Evolutionary conservation across 2,113 vertebrate genomes (phyloP), one percentile per base, ranked within the genome.

Genomic region (Raphicerus campestris): DNA sequence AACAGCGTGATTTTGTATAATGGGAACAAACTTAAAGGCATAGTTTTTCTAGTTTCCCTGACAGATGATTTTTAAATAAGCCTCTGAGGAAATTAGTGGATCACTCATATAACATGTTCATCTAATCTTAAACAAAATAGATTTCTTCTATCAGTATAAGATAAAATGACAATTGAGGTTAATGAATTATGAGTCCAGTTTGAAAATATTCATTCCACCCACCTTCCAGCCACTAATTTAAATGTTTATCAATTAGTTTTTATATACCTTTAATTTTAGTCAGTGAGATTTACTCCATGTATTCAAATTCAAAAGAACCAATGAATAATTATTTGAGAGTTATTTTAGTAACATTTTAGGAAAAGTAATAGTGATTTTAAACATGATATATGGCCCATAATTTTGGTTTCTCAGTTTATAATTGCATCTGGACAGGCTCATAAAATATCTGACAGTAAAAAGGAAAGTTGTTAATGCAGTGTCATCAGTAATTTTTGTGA

Each of bases 391-490:
- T 83, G 32, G 6, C 4, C 90, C 90, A 70, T 80, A 80, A 78
- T 84, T 97, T 92, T 73, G 32, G 1, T 15, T 77, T 96, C 88
- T 95, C 42, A 70, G 15, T 63, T 91, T 82, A 92, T 85, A 81
- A 94, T 90, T 95, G n/a, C 58, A n/a, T 92, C 16, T 88, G 35
- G 30, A 95, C 81, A 95, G 32, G 73, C 26, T 14, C 66, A 95
- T 82, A 91, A 95, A 87, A 85, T 92, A 88, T 61, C 56, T 96
- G 80, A 85, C 42, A 97, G 5, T 32, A 94, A 73, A 96, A 88
- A 88, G 24, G 96, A 88, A 95, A 81, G 35, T 55, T 84, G 26
- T 61, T 95, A 95, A 82, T 91, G 55, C 15, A 26, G 2, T 78
- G 45, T 75, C 32, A 86, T 60, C 42, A 20, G 42, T 30, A 96